Evolutionary conservation across 2,113 vertebrate genomes (phyloP).

Genomic region (Taurulus bubalis): DNA sequence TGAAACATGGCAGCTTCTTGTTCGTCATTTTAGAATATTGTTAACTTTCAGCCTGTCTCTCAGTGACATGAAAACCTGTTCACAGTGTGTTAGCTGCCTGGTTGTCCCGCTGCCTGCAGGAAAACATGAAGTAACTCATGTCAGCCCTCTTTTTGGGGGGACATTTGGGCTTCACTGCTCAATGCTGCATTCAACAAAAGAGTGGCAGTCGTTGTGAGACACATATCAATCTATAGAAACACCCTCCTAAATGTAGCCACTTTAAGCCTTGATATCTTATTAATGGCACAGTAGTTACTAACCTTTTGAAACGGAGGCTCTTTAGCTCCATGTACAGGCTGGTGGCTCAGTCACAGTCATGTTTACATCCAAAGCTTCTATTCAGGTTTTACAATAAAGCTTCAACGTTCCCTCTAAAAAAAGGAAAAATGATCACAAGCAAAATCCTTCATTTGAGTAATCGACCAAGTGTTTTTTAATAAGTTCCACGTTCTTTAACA

Average conservation of each 20-base stretch:
- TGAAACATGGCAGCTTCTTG: not conserved
- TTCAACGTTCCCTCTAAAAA: too few species aligned
- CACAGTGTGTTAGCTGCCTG: not conserved
- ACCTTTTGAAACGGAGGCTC: not conserved
- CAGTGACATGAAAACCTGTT: not conserved
- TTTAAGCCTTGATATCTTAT: not conserved
- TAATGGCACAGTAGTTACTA: not conserved
- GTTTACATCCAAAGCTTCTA: too few species aligned
- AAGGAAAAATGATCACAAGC: too few species aligned
- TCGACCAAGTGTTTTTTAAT: too few species aligned
- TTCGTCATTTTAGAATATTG: not conserved
- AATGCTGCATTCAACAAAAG: not conserved
- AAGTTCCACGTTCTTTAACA: too few species aligned
- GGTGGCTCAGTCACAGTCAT: too few species aligned
- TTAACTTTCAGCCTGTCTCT: not conserved
- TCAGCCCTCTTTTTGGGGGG: not conserved
- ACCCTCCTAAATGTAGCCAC: not conserved
- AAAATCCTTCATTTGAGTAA: too few species aligned
- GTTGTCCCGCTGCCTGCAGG: not conserved
- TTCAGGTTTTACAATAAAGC: too few species aligned
- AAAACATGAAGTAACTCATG: not conserved
- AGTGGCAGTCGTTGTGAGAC: not conserved
- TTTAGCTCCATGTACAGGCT: not conserved
- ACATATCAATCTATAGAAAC: not conserved
- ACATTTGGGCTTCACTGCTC: not conserved